A percentile compares a stretch with the other conserved stretches of the same genome.
These are phyloP conservation scores for Argyresthia goedartella DNA, from an alignment of 2,888 invertebrate species.

Conservation along the genomic window DNA sequence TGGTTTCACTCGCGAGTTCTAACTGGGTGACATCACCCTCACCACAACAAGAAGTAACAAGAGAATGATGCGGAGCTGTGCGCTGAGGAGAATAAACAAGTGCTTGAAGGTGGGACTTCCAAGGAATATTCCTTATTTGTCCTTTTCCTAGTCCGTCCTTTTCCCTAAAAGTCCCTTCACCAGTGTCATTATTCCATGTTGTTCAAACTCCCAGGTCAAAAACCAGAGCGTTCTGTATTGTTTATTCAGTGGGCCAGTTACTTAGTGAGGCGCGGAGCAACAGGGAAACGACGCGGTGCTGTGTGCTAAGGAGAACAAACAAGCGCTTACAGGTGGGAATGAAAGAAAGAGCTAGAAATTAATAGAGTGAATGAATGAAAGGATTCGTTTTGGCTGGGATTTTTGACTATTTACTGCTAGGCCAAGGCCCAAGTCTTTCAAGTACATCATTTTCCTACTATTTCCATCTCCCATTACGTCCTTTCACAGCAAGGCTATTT, in stretches of 20 bases:
- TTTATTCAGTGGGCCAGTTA: no score
- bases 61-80: slow-evolving; percentile 94
- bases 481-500: no score
- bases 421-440: no score
- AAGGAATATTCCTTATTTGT: neutral
- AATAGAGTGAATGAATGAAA: no score
- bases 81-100: slow-evolving; percentile 70
- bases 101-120: slow-evolving; percentile 65
- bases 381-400: no score
- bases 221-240: no score
- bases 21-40: slow-evolving; percentile 94
- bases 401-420: no score
- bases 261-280: slow-evolving; percentile 99
- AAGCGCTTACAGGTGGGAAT: slow-evolving; percentile 74
- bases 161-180: no score
- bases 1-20: slow-evolving; percentile 81
- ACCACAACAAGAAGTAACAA: slow-evolving; percentile 96
- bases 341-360: no score
- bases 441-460: neutral
- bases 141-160: neutral
- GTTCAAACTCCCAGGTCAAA: no score
- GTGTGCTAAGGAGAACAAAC: slow-evolving; percentile 76
- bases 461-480: neutral
- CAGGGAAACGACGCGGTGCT: slow-evolving; percentile 96
- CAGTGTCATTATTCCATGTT: no score